Evolutionary conservation across 2,113 vertebrate genomes (phyloP), one percentile per base, ranked within the genome.

Genomic region (Chinchilla lanigera): DNA sequence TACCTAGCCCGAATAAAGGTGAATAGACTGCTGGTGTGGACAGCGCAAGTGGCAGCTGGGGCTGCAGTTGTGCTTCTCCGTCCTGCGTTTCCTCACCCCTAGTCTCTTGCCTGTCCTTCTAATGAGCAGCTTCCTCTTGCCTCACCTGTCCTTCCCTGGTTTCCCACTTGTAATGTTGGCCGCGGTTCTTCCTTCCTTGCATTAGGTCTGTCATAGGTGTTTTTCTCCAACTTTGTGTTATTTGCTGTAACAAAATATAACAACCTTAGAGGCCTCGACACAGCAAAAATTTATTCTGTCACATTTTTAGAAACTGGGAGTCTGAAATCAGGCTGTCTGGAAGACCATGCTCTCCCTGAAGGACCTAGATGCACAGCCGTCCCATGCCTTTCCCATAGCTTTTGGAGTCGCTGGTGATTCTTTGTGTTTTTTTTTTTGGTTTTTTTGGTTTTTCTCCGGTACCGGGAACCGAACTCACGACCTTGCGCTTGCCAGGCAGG

Each of bases 141-240:
- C 80, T 92, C 41, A 30, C 83, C 58, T 30, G 82, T 61, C 78
- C 58, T 86, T 65, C 65, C 69, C 73, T 30, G 5, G 0, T 78
- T 96, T 88, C 63, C 78, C 69, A 38, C 67, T 90, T 89, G 89
- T 61, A 86, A 60, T 85, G 52, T 52, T 91, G 58, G 90, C 50
- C 20, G 17, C 35, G 44, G 28, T 77, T 89, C 58, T 82, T 71
- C 89, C 81, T 82, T 87, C 38, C 17, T 44, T 28, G 47, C 47
- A 50, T 50, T 38, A 47, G 47, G 17, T 60, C 86, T 71, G 86
- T 22, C 19, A 20, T 82, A 4, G 20, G 60, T 24, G 14, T 61
- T 78, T 41, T 56, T n/a, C 24, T n/a, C 22, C 56, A 56, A 61
- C 35, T 75, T 5, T 5, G 63, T 69, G 78, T 33, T 71, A 41